Evolutionary conservation across 2,888 invertebrate species (phyloP), one percentile per base, ranked within the genome.

Genomic region (Hoplodrina ambigua): DNA sequence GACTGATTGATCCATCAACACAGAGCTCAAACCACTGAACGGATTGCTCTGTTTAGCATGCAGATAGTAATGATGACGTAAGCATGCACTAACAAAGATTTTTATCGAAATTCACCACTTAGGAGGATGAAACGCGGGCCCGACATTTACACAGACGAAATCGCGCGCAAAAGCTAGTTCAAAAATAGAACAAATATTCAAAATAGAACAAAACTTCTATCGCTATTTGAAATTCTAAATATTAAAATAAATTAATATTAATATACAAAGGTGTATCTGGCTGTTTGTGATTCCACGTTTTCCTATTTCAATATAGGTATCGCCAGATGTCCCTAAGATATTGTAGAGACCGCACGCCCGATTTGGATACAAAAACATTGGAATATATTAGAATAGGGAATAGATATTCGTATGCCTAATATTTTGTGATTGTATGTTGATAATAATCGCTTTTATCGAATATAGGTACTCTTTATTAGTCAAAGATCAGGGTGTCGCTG

Each of bases 301-400:
- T 69, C 33, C 15, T 49, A n/a, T 50, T 72, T 75, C 65, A 72
- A 79, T 77, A 54, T 41, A 49, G 13, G 41, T 25, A 37, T 46
- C 63, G 56, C 63, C 79, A 77, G 79, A 57, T 74, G 79, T 50
- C 64, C 57, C 41, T 19, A 6, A 15, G 50, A 75, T 78, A 78
- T 78, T 72, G 41, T 13, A 33, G 13, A 49, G 17, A 46, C 46
- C 37, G 57, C 37, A 37, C 52, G 4, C 41, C 20, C 37, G 37
- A 65, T 58, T 61, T 50, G 17, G 15, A 52, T 65, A 53, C 30
- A 72, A 75, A 75, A 61, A 46, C 46, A 56, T 46, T 75, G 30
- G 46, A 60, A 75, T 76, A 73, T 56, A 73, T 56, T 52, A 61
- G 10, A 41, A 41, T 60, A 75, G 13, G 33, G 46, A 44, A 37